These are phyloP conservation scores for Muscicapa striata DNA, from an alignment of 2,797 vertebrate species.

Conservation along the genomic window DNA sequence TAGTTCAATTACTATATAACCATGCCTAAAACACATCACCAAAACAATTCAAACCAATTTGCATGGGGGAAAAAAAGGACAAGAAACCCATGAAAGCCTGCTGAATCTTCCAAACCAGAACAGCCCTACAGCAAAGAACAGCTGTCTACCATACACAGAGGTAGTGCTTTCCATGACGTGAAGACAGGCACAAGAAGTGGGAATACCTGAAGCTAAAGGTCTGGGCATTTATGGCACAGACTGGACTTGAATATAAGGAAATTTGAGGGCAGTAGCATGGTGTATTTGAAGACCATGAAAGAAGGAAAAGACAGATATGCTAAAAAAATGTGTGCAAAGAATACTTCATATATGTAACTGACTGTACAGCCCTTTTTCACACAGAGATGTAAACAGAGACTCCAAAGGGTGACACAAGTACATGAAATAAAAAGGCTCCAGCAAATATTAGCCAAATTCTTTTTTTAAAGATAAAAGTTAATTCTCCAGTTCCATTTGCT, in stretches of 20 bases:
- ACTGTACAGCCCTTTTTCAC: neutral
- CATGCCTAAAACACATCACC: neutral
- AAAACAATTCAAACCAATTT: neutral
- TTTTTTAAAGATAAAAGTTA: neutral
- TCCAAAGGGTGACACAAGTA: neutral
- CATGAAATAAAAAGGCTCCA: neutral
- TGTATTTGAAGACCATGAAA: neutral
- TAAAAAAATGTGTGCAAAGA: neutral
- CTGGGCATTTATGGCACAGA: neutral
- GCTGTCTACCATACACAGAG: neutral
- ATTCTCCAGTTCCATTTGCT: neutral
- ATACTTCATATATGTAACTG: neutral
- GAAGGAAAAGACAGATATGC: neutral
- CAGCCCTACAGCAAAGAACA: neutral
- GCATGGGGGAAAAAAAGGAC: neutral
- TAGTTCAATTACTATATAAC: neutral
- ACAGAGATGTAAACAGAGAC: neutral
- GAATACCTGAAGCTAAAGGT: neutral
- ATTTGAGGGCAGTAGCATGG: neutral
- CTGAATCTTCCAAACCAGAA: neutral
- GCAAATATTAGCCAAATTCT: neutral
- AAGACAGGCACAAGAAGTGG: neutral
- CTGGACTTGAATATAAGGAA: neutral
- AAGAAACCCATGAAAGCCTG: neutral
- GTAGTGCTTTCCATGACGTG: rapidly evolving